A percentile compares a stretch with the other conserved stretches of the same genome.
These are phyloP conservation scores for Genyomyrus donnyi DNA, from an alignment of 2,113 vertebrate genomes.

Conservation along the genomic window DNA sequence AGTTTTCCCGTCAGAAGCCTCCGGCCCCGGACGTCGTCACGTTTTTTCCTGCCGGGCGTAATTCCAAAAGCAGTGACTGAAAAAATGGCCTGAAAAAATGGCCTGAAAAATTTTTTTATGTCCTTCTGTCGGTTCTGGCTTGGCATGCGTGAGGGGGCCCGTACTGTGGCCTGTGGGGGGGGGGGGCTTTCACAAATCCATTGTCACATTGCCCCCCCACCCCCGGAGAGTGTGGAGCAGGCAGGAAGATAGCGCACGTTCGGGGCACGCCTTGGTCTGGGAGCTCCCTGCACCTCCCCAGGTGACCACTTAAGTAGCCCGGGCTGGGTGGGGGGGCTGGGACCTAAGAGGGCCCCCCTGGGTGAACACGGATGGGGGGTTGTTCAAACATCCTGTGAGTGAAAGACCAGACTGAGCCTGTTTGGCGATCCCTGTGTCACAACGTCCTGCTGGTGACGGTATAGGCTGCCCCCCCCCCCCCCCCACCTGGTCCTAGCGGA, in stretches of 20 bases:
- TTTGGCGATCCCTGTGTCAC: background rate
- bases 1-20: background rate
- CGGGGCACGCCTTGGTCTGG: background rate
- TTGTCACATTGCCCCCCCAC: background rate
- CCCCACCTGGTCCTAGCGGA: background rate
- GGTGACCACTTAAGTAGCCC: background rate
- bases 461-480: background rate
- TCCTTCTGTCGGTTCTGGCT: background rate
- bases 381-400: background rate
- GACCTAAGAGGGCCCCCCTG: background rate
- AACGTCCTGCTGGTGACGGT: background rate
- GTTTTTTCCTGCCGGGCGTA: background rate
- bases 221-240: background rate
- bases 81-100: background rate
- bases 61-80: background rate
- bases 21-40: background rate
- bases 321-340: background rate
- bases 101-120: background rate
- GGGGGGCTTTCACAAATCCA: background rate
- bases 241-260: background rate
- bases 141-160: background rate
- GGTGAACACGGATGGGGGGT: background rate
- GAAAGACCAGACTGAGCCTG: background rate
- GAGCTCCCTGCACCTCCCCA: background rate
- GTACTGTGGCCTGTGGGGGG: background rate